Evolutionary conservation across 1,140 invertebrate genomes (phyloP).

Genomic region (Papilio polytes): DNA sequence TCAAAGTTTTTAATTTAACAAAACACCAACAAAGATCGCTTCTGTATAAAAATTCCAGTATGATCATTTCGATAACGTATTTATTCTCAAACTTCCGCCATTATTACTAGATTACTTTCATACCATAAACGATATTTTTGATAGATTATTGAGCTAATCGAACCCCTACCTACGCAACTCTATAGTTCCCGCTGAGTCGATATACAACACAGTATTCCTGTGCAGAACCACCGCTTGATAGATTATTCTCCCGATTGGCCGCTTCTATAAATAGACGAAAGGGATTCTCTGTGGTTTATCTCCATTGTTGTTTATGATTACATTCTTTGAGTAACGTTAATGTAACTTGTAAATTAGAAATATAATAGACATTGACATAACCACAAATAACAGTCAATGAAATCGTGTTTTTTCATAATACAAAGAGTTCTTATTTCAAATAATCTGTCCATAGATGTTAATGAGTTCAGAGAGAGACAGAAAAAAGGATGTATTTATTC

Average conservation of each 20-base stretch:
- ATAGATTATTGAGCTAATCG: not conserved
- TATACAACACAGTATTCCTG: constrained; percentile 7
- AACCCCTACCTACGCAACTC: constrained; percentile 1
- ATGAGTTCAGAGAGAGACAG: too few species aligned
- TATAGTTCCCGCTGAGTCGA: constrained; percentile 19
- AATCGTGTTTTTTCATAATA: too few species aligned
- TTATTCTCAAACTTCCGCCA: too few species aligned
- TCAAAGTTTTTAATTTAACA: too few species aligned
- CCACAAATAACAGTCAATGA: not conserved
- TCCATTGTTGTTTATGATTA: constrained; percentile 31
- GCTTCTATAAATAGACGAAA: constrained; percentile 13
- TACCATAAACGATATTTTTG: not conserved
- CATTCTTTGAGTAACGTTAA: constrained; percentile 17
- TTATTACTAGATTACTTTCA: not conserved
- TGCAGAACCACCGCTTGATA: constrained; percentile 13
- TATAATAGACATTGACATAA: constrained; percentile 1
- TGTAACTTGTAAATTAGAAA: not conserved
- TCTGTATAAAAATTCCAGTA: too few species aligned
- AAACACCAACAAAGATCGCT: too few species aligned
- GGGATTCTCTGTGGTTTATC: constrained; percentile 26
- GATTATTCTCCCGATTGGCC: constrained; percentile 35
- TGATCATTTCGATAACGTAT: too few species aligned
- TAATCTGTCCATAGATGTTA: not conserved
- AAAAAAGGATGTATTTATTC: not conserved
- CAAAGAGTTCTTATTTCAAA: not conserved